Base-by-base conservation (phyloP, 2,888 invertebrate species). In the Drymonia ruficornis region DNA sequence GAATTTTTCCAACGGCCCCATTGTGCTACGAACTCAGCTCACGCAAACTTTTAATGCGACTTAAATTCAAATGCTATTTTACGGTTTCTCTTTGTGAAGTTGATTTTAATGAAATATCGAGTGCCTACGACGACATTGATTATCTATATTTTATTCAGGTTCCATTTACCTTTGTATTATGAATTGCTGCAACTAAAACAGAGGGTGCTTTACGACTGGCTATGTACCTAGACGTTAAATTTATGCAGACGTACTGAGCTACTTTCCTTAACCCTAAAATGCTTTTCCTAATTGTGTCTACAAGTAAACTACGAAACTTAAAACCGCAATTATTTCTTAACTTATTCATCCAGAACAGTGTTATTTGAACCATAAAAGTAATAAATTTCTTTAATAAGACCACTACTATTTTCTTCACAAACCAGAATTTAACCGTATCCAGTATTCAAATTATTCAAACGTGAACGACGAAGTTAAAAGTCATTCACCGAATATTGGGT, bases 21-120 rank as follows among this genome's bases (percentile, higher is more conserved):
- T 90, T 90, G 89, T 90, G 83, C 85, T 80, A 56, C 81, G 79
- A 83, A 88, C 86, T 87, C 88, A 62, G 81, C 86, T 85, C 87
- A 85, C 86, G 85, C 79, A 86, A 90, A 90, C 89, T 90, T 90
- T 89, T 90, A 90, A 89, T 89, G 89, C 84, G 88, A 86, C 88
- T 89, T 88, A 85, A 86, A 89, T 89, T 87, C 84, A 86, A 89
- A 89, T 88, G 87, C 83, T 85, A 84, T 88, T 89, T 87, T 85
- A 84, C 83, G 85, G 84, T 84, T 84, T 83, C 81, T 78, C 80
- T 86, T 84, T 81, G 82, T 80, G 72, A 79, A 81, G 83, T 82
- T 82, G 77, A 80, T 82, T 85, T 83, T 80, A 85, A 83, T 85
- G 77, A 83, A 82, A 81, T 79, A 80, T 83, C 73, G 75, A 79